Evolutionary conservation across 2,888 invertebrate species (phyloP).

Genomic region (Pachycephus smyrnensis): DNA sequence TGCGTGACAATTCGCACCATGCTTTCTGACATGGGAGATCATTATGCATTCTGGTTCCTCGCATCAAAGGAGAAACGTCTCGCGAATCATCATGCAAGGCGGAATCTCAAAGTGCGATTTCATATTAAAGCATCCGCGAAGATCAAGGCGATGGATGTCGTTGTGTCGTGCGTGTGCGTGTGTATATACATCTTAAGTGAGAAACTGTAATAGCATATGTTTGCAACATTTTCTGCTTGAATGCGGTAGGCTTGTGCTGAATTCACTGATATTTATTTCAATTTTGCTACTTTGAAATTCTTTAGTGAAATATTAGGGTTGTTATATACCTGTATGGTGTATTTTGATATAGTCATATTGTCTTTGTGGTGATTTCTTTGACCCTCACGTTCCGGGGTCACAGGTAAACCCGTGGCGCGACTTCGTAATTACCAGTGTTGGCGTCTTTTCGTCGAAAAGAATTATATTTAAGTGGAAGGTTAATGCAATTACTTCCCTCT

Average conservation of each 20-base stretch:
- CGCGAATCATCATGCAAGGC: neutral
- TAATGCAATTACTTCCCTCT: conserved; percentile 2
- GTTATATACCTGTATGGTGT: neutral
- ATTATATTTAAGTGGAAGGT: neutral
- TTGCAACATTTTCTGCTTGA: neutral
- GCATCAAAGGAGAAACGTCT: neutral
- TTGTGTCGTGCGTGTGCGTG: neutral
- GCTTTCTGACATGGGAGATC: neutral
- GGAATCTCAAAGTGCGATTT: neutral
- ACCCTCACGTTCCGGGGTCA: neutral
- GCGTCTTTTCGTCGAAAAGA: neutral
- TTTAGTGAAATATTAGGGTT: neutral
- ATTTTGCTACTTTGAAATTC: neutral
- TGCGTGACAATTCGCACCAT: neutral
- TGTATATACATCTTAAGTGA: neutral
- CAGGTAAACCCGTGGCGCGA: neutral
- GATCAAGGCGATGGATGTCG: neutral
- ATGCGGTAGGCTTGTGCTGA: neutral
- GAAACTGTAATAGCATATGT: neutral
- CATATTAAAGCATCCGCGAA: neutral
- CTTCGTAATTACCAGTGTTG: neutral
- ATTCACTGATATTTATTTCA: neutral
- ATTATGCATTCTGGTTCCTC: neutral
- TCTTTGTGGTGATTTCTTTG: neutral
- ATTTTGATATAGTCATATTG: neutral